Conservation (phyloP, 2,888 invertebrate genomes). For the Clitarchus hookeri region DNA sequence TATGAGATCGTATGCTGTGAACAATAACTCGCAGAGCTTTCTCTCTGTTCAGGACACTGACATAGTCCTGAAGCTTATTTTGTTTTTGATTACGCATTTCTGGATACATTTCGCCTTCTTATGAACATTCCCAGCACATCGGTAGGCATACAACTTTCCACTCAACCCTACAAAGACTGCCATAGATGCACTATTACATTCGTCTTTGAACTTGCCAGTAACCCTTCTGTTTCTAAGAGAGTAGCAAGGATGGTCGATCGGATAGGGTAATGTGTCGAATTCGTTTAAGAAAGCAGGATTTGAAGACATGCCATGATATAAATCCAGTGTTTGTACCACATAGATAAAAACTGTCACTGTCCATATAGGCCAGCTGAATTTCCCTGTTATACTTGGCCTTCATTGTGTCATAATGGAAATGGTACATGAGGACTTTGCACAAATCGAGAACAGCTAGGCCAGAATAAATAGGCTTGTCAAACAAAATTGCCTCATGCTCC, state of each 20-base stretch:
- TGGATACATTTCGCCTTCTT: neutral
- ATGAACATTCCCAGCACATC: neutral
- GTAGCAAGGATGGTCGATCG: neutral
- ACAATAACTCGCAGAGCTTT: too few species aligned
- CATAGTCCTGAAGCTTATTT: neutral
- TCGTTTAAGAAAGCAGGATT: neutral
- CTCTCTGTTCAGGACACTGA: neutral
- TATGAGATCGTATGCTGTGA: too few species aligned
- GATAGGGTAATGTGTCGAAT: neutral
- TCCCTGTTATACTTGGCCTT: neutral
- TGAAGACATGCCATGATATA: neutral
- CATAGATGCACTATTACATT: neutral
- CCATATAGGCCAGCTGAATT: neutral
- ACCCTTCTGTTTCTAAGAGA: neutral
- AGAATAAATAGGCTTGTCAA: neutral
- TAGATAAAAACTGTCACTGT: neutral
- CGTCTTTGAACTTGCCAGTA: neutral
- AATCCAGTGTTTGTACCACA: neutral
- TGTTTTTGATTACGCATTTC: neutral
- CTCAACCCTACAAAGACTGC: neutral
- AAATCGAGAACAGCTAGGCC: neutral
- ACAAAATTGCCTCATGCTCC: neutral
- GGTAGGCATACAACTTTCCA: neutral
- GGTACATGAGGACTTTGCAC: neutral
- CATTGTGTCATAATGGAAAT: neutral